These are phyloP conservation scores for Trinorchestia longiramus DNA, from an alignment of 1,140 invertebrate species.

Conservation along the genomic window DNA sequence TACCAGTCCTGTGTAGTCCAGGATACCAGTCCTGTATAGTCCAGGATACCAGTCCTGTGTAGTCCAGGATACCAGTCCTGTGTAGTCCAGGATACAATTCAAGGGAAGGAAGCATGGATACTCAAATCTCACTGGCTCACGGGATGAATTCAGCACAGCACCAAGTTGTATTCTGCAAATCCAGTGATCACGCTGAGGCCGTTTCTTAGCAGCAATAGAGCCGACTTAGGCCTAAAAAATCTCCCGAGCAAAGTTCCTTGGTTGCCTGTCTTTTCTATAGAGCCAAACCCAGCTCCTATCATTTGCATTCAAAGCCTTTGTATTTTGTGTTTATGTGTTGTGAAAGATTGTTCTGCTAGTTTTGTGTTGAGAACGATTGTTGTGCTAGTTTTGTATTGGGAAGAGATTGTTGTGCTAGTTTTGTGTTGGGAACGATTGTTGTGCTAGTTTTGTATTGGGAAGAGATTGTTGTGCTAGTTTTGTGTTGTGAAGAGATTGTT, in stretches of 20 bases:
- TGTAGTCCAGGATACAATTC: background rate
- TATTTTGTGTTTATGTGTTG: background rate
- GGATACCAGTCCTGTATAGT: too few relatives aligned
- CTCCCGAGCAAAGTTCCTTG: background rate
- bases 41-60: background rate
- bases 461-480: background rate
- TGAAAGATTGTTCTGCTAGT: background rate
- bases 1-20: too few relatives aligned
- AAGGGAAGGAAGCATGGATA: background rate
- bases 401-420: background rate
- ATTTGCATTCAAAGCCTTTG: background rate
- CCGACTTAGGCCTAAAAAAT: background rate
- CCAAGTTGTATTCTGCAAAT: background rate
- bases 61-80: background rate
- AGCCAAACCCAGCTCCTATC: background rate
- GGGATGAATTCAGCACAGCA: background rate
- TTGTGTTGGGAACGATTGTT: background rate
- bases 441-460: background rate
- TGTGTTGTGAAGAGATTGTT: background rate
- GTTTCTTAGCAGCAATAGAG: background rate
- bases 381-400: background rate
- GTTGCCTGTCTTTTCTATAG: background rate
- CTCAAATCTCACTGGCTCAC: background rate
- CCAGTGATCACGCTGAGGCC: background rate
- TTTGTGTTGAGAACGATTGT: background rate